Percentiles rank a stretch among this genome's conserved stretches.
phyloP scores from a whole-genome alignment of 2,797 vertebrate species.

The Emys orbicularis region DNA sequence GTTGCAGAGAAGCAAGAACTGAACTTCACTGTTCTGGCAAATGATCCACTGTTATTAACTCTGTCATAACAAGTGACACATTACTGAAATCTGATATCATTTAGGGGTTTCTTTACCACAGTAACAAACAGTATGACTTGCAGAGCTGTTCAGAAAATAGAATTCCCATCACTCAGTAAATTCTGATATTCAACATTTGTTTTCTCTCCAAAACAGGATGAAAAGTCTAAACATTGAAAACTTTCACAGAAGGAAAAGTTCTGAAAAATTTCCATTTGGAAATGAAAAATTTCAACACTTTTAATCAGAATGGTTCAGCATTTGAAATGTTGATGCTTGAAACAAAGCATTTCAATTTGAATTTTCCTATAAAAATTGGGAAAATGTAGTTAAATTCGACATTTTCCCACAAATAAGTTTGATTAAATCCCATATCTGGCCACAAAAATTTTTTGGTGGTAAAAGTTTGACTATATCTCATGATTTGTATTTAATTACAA shows the following conservation, averaged over 20 bases:
- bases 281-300: background rate
- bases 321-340: background rate
- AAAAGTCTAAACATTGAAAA: constrained; percentile 5
- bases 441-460: background rate
- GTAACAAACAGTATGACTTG: background rate
- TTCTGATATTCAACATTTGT: constrained; percentile 12
- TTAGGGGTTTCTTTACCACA: background rate
- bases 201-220: background rate
- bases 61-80: background rate
- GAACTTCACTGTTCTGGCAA: background rate
- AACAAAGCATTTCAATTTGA: background rate
- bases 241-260: constrained; percentile 3
- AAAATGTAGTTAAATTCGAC: background rate
- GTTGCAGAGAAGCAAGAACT: background rate
- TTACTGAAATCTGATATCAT: background rate
- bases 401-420: background rate
- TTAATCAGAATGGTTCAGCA: background rate
- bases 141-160: background rate
- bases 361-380: background rate
- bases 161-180: background rate
- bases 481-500: background rate
- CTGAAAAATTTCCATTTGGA: constrained; percentile 4
- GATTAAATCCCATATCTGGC: background rate
- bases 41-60: background rate
- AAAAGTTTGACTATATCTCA: background rate